A percentile compares a stretch with the other conserved stretches of the same genome.
Evolutionary conservation across 1,140 invertebrate genomes (phyloP).

Genomic region (Heliothis subflexa): DNA sequence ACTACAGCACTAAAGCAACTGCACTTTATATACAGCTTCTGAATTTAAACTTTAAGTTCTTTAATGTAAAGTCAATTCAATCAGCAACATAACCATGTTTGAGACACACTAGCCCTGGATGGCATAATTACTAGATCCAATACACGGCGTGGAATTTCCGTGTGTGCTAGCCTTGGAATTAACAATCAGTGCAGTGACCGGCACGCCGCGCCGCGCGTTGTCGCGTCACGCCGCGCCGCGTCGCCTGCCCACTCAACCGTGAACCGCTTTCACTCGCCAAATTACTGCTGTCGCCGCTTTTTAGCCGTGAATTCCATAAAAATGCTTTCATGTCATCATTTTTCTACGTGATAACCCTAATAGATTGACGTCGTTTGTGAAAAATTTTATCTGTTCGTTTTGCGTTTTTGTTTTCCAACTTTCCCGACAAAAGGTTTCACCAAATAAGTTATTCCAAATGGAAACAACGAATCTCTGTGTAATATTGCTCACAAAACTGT

Average conservation of each 20-base stretch:
- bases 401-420: not conserved
- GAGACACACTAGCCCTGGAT: not conserved
- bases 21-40: too few relatives aligned
- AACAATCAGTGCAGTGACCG: slow-evolving; percentile 7
- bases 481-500: not conserved
- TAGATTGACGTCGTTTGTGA: slow-evolving; percentile 37
- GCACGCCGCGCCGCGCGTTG: not conserved
- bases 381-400: slow-evolving; percentile 35
- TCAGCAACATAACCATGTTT: slow-evolving; percentile 7
- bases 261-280: slow-evolving; percentile 46
- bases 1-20: too few relatives aligned
- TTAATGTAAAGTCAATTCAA: not conserved
- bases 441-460: not conserved
- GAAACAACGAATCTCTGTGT: not conserved
- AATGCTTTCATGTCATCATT: slow-evolving; percentile 35
- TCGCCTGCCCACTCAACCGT: slow-evolving; percentile 36
- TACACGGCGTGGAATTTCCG: slow-evolving; percentile 11
- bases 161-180: slow-evolving; percentile 18
- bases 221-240: not conserved
- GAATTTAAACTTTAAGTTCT: not conserved
- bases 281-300: slow-evolving; percentile 45
- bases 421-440: not conserved
- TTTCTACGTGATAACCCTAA: slow-evolving; percentile 36
- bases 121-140: slow-evolving; percentile 17
- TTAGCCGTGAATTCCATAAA: slow-evolving; percentile 32